Evolutionary conservation across 2,888 invertebrate genomes (phyloP).

Genomic region (Drosophila subquinaria): DNA sequence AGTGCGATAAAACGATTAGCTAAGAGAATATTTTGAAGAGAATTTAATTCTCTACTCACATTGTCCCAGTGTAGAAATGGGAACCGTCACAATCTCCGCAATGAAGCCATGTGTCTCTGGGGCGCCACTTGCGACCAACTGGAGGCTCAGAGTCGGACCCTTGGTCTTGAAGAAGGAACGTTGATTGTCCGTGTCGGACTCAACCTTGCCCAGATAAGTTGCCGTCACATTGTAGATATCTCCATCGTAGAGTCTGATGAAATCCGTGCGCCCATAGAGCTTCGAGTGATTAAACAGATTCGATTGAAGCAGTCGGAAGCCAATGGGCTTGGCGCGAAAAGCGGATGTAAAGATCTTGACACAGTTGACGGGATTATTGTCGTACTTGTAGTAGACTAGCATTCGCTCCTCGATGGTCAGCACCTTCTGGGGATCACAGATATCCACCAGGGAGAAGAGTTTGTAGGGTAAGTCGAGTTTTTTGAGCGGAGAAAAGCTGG

Average conservation of each 20-base stretch:
- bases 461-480: constrained; percentile 94
- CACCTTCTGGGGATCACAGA: constrained; percentile 97
- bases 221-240: constrained; percentile 95
- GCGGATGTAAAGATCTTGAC: constrained; percentile 97
- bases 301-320: constrained; percentile 95
- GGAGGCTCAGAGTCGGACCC: constrained; percentile 93
- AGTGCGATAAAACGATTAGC: neutral
- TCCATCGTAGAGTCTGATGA: constrained; percentile 95
- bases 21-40: rapidly evolving
- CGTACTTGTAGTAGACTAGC: constrained; percentile 97
- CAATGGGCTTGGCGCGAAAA: constrained; percentile 94
- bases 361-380: constrained; percentile 97
- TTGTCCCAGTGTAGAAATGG: constrained; percentile 95
- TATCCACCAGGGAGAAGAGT: constrained; percentile 96
- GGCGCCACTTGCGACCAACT: constrained; percentile 97
- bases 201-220: constrained; percentile 90
- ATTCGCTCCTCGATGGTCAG: constrained; percentile 95
- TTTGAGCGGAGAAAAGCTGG: constrained; percentile 94
- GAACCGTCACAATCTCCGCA: constrained; percentile 97
- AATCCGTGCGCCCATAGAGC: constrained; percentile 93
- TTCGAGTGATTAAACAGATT: constrained; percentile 95
- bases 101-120: constrained; percentile 98
- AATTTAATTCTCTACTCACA: constrained; percentile 88
- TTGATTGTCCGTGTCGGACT: constrained; percentile 90
- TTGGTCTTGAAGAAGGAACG: constrained; percentile 91